Base-by-base conservation (phyloP, 2,888 invertebrate genomes). In the Candidula unifasciata region DNA sequence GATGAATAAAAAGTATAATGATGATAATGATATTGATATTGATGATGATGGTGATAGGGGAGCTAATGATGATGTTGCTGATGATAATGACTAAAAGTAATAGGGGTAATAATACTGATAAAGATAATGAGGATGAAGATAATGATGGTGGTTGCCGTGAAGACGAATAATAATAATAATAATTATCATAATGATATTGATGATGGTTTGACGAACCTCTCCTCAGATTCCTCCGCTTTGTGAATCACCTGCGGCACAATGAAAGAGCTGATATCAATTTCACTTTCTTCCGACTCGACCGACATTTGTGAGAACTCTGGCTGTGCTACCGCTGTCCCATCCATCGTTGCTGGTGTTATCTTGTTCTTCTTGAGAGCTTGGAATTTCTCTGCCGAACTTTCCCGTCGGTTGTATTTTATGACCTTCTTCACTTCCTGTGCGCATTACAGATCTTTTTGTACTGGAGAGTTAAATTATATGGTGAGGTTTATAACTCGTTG, bases 261-360 rank as follows among this genome's bases (percentile, higher is more conserved):
- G 30, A 30, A 74, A 21, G 52, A 54, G 18, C 74, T 74, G 16
- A 74, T 74, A 27, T 74, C 74, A 33, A 74, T 54, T 52, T 74
- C 74, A 18, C 54, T 74, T 27, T 74, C 74, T 21, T 10, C 21
- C 44, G 54, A 54, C 18, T 74, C 54, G 18, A 2, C 0, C 0
- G 74, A 54, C 54, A 16, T 0, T 8, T 27, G 27, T 33, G 54
- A 18, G 0, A 27, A 0, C 1, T 54, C 74, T 16, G 18, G 5
- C 3, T n/a, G 21, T 60, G 5, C 5, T 54, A 16, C 8, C 21
- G 27, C 54, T 8, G 18, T 16, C 52, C 18, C 30, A 30, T 54
- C 74, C 52, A 74, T 54, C 18, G 52, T 30, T 30, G 74, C n/a
- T n/a, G 8, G 13, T 60, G 10, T 21, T 60, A 60, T 18, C 5